A percentile compares a stretch with the other conserved stretches of the same genome.
These are phyloP conservation scores for Neomonachus schauinslandi DNA, from an alignment of 2,113 vertebrate genomes.

Conservation along the genomic window DNA sequence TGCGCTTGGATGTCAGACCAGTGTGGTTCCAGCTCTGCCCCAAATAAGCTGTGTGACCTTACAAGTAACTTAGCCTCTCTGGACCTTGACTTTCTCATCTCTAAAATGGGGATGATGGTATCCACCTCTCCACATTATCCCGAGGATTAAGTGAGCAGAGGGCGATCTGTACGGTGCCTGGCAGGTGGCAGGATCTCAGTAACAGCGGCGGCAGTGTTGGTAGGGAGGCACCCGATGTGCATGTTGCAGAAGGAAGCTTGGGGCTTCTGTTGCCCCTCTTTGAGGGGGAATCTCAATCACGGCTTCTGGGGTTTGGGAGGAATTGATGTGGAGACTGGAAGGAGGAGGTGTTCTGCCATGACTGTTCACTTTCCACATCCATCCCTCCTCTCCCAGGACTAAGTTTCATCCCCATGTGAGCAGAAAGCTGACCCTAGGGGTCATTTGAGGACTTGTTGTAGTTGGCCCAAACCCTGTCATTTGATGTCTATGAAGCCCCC, in stretches of 20 bases:
- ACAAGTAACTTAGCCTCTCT: neutral
- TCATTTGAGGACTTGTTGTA: neutral
- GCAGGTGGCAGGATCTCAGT: rapidly evolving
- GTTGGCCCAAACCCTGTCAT: neutral
- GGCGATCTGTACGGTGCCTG: neutral
- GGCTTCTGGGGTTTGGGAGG: neutral
- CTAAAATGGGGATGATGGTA: neutral
- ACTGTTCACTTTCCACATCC: neutral
- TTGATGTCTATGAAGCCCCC: neutral
- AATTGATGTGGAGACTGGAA: neutral
- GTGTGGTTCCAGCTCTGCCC: neutral
- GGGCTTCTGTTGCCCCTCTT: rapidly evolving
- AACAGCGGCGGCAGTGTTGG: neutral
- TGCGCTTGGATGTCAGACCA: neutral
- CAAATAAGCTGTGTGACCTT: neutral
- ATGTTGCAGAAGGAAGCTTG: neutral
- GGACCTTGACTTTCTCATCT: neutral
- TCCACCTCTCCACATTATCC: neutral
- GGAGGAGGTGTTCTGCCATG: neutral
- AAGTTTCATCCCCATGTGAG: too few species aligned
- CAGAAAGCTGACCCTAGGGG: neutral
- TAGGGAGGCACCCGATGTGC: neutral
- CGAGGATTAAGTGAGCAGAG: neutral
- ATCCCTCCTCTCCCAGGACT: neutral
- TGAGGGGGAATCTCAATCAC: neutral